Evolutionary conservation across 2,113 vertebrate genomes (phyloP), one percentile per base, ranked within the genome.

Genomic region (Morone saxatilis): DNA sequence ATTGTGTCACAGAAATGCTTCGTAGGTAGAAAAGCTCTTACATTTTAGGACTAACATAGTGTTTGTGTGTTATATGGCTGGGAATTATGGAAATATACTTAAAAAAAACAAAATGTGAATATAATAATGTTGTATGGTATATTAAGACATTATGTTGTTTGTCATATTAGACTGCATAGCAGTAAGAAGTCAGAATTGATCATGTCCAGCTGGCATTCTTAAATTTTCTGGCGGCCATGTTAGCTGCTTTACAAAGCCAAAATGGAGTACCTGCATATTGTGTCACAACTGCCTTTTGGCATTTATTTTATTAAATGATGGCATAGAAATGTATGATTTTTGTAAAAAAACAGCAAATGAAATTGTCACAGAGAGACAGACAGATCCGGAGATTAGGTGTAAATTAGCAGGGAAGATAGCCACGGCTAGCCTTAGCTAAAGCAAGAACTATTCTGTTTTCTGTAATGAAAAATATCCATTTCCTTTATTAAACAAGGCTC

Each of bases 1-100:
- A 31, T 31, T 31, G 31, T 31, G 31, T 31, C 31, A 31, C 31
- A 31, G 31, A 31, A 31, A 20, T 62, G 36, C 50, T 77, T 71
- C 4, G n/a, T 69, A 68, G 51, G 36, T 62, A 62, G 36, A 88
- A 70, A 56, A 67, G 17, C 38, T n/a, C 2, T 59, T 12, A 25
- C 16, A 66, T 31, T 47, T 65, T 7, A 69, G 16, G 1, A 88
- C 74, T 84, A 85, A 92, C 77, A 43, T 31, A 81, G 36, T 43
- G 5, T 60, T 53, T 61, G 25, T 80, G n/a, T 71, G 47, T 74
- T 13, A 59, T 17, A 47, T 59, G 0, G 19, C 67, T 76, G 36
- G 25, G 1, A 14, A 62, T 13, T 53, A 50, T 43, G 19, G 6
- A 71, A 53, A 5, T 51, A 25, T 2, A 12, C 5, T 22, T 41